Base-by-base conservation (phyloP, 2,113 vertebrate genomes). In the Spea bombifrons region DNA sequence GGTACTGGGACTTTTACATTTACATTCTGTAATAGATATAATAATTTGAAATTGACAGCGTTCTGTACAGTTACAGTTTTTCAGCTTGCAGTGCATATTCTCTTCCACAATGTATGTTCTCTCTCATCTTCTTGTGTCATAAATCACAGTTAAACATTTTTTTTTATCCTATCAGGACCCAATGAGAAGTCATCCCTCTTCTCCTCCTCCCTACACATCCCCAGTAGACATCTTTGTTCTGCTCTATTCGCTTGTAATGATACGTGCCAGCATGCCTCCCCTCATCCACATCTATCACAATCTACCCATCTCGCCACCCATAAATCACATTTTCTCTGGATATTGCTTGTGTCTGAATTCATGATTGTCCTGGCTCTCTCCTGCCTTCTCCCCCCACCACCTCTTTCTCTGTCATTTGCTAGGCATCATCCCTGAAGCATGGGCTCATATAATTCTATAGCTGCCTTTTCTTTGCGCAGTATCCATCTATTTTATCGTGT, bases 81-180 rank as follows among this genome's bases (percentile, higher is more conserved):
- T 52, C 47, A 12, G 47, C 7, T 66, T 48, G 9, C 46, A 43
- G 47, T 66, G 7, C 53, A 75, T 67, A 10, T 75, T 16, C 61
- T 52, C 66, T 4, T 53, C 15, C 30, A 13, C 16, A 10, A 10
- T 53, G 53, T 50, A 61, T 65, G 49, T 61, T 55, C 47, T 55
- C 47, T 9, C 65, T 59, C 52, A 67, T 44, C 30, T 75, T 30
- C 30, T 49, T 48, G 15, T 46, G n/a, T 45, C 55, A 69, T 76
- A 76, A 59, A 76, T 69, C 66, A 76, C 45, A 76, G 66, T 53
- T 65, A 66, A 50, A 66, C 61, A 75, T 66, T 66, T 67, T 66
- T 67, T 30, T 30, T 67, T 63, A n/a, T 76, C 15, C 8, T 76
- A 44, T 15, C 50, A 48, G 43, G 65, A 59, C 45, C 44, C 47